Evolutionary conservation across 2,888 invertebrate species (phyloP).

Genomic region (Calameuta idolon): DNA sequence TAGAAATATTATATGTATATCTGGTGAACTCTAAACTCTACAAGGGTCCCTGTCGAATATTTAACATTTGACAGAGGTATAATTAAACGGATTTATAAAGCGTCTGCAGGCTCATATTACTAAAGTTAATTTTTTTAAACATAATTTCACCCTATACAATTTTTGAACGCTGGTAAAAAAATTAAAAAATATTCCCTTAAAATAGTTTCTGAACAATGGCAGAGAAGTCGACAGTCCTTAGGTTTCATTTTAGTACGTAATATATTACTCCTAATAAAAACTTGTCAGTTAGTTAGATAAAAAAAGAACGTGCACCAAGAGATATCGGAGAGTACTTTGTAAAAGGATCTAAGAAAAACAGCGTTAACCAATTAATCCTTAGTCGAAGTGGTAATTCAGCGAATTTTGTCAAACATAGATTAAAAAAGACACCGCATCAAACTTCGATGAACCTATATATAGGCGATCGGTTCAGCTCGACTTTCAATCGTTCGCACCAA

Average conservation of each 20-base stretch:
- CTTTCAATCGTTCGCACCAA: not conserved
- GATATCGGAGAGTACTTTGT: not conserved
- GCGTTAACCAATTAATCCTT: not conserved
- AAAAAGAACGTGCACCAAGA: not conserved
- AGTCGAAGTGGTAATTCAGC: not conserved
- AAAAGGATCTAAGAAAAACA: not conserved
- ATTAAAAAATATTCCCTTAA: not conserved
- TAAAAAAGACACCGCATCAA: no score
- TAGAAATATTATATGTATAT: not conserved
- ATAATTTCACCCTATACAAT: not conserved
- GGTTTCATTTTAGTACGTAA: not conserved
- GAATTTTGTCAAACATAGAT: no score
- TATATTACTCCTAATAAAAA: not conserved
- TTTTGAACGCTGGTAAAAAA: not conserved
- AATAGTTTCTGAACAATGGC: not conserved
- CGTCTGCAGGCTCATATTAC: not conserved
- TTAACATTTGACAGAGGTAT: not conserved
- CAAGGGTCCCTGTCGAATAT: not conserved
- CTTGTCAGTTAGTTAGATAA: not conserved
- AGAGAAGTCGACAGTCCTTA: not conserved
- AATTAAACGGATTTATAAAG: not conserved
- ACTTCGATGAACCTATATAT: not conserved
- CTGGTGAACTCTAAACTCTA: not conserved
- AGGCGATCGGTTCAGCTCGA: not conserved
- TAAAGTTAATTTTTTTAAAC: not conserved